A percentile compares a stretch with the other conserved stretches of the same genome.
phyloP scores from a whole-genome alignment of 2,797 vertebrate species.

The Siniperca scherzeri region DNA sequence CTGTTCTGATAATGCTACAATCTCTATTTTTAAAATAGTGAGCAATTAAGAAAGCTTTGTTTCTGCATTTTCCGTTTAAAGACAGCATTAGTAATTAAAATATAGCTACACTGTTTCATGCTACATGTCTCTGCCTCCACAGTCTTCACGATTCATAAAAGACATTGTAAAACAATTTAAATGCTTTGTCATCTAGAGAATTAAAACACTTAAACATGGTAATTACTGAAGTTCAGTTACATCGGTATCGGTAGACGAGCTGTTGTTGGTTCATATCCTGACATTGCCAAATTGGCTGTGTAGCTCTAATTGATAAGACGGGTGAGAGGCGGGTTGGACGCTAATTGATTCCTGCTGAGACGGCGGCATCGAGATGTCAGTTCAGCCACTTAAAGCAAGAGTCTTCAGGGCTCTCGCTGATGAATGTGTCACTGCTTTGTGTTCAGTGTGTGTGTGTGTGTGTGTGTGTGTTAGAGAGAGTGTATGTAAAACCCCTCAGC shows the following conservation, averaged over 20 bases:
- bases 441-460: background rate
- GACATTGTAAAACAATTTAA: background rate
- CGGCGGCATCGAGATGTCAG: constrained; percentile 37
- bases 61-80: background rate
- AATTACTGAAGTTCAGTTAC: constrained; percentile 13
- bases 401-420: constrained; percentile 51
- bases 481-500: constrained; percentile 30
- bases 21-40: background rate
- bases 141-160: background rate
- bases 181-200: background rate
- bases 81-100: background rate
- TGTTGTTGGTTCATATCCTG: constrained; percentile 24
- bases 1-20: background rate
- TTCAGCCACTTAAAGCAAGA: constrained; percentile 59
- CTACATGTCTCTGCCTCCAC: background rate
- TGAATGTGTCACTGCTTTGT: constrained; percentile 32
- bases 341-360: constrained; percentile 79
- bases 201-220: background rate
- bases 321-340: constrained; percentile 41
- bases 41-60: background rate
- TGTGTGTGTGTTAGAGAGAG: constrained; percentile 20
- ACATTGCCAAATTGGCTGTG: constrained; percentile 60
- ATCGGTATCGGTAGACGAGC: background rate
- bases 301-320: constrained; percentile 67
- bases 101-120: background rate